These are phyloP conservation scores for Aix galericulata DNA, from an alignment of 2,113 vertebrate genomes.

Conservation along the genomic window DNA sequence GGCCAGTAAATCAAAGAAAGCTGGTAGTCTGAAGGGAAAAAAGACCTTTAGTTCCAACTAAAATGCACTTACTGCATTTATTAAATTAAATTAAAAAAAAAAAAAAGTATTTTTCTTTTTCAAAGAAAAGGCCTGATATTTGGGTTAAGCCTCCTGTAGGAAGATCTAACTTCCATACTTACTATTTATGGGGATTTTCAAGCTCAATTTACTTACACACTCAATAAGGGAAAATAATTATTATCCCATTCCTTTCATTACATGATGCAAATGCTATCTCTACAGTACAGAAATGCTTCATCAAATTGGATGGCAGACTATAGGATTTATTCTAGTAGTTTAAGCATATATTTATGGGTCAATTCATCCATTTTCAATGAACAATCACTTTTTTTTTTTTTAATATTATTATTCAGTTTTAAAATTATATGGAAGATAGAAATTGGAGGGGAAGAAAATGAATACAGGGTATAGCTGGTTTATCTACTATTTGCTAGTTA, in stretches of 20 bases:
- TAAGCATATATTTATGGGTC: background rate
- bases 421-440: background rate
- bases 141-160: background rate
- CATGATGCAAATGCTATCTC: constrained; percentile 40
- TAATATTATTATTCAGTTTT: background rate
- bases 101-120: background rate
- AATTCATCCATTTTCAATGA: background rate
- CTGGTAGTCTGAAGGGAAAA: background rate
- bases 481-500: background rate
- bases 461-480: background rate
- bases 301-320: constrained; percentile 15
- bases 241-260: constrained; percentile 21
- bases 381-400: background rate
- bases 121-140: background rate
- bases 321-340: background rate
- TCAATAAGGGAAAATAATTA: constrained; percentile 27
- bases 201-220: constrained; percentile 38
- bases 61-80: background rate
- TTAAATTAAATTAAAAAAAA: background rate
- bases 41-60: background rate
- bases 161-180: background rate
- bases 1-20: background rate
- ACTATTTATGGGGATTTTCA: constrained; percentile 38
- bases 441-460: background rate
- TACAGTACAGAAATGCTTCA: constrained; percentile 24